Evolutionary conservation across 1,140 invertebrate species (phyloP).

Genomic region (Oppia nitens): DNA sequence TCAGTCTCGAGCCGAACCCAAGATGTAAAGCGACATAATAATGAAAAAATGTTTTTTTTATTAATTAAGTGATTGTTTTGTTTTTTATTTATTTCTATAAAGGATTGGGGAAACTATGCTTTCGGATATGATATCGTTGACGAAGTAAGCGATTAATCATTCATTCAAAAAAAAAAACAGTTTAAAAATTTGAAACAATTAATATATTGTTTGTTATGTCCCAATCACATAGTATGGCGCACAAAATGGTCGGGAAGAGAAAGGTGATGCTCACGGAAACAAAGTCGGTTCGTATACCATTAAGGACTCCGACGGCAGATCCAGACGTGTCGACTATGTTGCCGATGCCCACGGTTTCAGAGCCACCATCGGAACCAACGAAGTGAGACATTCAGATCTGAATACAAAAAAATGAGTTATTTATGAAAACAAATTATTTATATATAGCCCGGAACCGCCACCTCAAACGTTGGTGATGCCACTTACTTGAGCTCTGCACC

Average conservation of each 20-base stretch:
- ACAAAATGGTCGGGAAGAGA: conserved; percentile 18
- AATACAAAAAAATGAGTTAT: background rate
- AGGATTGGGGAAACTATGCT: conserved; percentile 15
- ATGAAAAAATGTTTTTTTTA: too few species aligned
- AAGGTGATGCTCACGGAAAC: background rate
- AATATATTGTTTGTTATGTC: conserved; percentile 20
- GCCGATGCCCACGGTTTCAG: conserved; percentile 19
- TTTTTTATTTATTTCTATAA: background rate
- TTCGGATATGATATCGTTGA: conserved; percentile 17
- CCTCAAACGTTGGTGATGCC: background rate
- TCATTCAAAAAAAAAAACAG: too few species aligned
- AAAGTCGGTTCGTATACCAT: conserved; percentile 19
- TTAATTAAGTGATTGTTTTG: too few species aligned
- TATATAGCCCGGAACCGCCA: conserved; percentile 1
- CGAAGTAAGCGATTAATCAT: background rate
- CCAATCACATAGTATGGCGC: conserved; percentile 21
- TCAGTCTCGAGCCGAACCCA: background rate
- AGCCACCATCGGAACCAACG: conserved; percentile 17
- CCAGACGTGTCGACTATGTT: conserved; percentile 4
- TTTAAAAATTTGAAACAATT: conserved; percentile 19
- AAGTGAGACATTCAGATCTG: too few species aligned
- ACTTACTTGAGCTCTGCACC: conserved; percentile 13
- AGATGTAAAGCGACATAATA: background rate
- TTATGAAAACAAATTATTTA: background rate
- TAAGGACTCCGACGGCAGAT: conserved; percentile 16